Conservation (phyloP, 2,113 vertebrate species). For the Phainopepla nitens region DNA sequence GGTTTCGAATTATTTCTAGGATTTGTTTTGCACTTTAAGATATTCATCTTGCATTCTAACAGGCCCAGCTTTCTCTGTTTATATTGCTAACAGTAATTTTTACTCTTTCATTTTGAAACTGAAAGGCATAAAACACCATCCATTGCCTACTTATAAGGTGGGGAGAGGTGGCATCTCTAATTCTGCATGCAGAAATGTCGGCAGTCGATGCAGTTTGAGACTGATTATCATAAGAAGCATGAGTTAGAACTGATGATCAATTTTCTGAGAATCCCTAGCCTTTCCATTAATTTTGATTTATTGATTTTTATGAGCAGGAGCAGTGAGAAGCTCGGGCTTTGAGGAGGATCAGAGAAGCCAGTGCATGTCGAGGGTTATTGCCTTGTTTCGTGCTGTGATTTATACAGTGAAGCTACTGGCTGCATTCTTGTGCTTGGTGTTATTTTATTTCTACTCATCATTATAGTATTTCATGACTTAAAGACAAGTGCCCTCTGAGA, state of each 20-base stretch:
- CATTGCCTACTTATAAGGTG: not conserved
- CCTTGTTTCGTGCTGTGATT: constrained; percentile 24
- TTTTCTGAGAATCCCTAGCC: not conserved
- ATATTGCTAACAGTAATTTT: not conserved
- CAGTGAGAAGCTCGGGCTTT: not conserved
- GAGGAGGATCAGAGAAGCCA: constrained; percentile 38
- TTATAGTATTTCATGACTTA: constrained; percentile 38
- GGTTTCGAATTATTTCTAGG: not conserved
- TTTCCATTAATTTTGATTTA: constrained; percentile 41
- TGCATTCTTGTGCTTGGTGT: not conserved
- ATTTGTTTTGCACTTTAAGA: not conserved
- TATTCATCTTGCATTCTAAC: not conserved
- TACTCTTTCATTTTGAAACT: not conserved
- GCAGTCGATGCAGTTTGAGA: not conserved
- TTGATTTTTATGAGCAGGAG: constrained; percentile 21
- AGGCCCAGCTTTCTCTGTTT: not conserved
- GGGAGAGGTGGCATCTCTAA: not conserved
- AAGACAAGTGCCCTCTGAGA: constrained; percentile 16
- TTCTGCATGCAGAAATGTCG: not conserved
- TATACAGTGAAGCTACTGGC: not conserved
- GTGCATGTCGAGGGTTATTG: not conserved
- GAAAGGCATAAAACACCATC: not conserved
- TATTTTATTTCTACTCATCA: constrained; percentile 33
- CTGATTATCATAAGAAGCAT: not conserved
- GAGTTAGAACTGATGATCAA: not conserved